phyloP scores from a whole-genome alignment of 1,140 invertebrate species.

The Micrasema longulum region DNA sequence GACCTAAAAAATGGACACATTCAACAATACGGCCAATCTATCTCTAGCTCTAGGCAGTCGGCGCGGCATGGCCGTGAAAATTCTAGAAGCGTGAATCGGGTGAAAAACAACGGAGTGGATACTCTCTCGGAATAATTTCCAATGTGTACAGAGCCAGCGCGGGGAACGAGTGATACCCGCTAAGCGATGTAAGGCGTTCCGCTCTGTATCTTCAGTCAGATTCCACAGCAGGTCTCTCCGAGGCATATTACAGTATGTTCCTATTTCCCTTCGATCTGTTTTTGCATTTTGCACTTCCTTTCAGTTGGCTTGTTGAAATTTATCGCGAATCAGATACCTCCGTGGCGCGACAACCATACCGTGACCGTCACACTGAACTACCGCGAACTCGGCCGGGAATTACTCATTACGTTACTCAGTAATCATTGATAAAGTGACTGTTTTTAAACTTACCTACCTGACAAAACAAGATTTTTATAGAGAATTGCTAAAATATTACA shows the following conservation, averaged over 20 bases:
- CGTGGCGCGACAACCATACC: constrained; percentile 1
- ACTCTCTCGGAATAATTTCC: constrained; percentile 20
- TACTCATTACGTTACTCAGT: too few species aligned
- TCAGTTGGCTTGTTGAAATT: constrained; percentile 10
- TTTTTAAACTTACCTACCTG: too few species aligned
- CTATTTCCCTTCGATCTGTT: constrained; percentile 4
- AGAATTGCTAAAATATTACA: too few species aligned
- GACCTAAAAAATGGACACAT: constrained; percentile 3
- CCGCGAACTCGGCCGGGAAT: background rate
- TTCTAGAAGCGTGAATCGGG: background rate
- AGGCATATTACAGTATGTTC: background rate
- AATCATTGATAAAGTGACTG: too few species aligned
- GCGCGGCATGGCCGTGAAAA: constrained; percentile 19
- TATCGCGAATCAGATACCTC: background rate
- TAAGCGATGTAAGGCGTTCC: constrained; percentile 7
- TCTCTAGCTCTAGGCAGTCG: too few species aligned
- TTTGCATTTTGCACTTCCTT: constrained; percentile 21
- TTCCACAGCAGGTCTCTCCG: constrained; percentile 2
- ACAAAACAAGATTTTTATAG: too few species aligned
- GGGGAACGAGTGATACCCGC: background rate
- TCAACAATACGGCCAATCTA: constrained; percentile 14
- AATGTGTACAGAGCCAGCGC: background rate
- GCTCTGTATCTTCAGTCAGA: constrained; percentile 29
- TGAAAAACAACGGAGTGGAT: background rate
- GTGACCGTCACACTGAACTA: constrained; percentile 2